These are phyloP conservation scores for Catharus fuscescens DNA, from an alignment of 2,113 vertebrate species.

Conservation along the genomic window DNA sequence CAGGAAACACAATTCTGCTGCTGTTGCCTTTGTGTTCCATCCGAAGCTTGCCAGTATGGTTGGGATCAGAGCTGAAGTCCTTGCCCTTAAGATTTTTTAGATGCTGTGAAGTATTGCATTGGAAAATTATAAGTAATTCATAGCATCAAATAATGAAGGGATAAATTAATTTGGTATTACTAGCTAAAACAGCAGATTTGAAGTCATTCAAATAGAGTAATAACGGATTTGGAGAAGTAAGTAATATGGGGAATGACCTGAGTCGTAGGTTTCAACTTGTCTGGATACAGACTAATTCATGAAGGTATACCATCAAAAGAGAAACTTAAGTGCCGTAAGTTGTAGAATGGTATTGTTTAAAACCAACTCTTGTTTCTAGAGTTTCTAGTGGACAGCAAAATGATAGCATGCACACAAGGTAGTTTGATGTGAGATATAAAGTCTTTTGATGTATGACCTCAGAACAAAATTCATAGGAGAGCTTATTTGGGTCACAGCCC, in stretches of 20 bases:
- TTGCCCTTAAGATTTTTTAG: not conserved
- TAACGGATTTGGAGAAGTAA: not conserved
- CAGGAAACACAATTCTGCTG: not conserved
- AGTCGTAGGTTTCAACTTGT: not conserved
- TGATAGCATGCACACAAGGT: rapidly evolving
- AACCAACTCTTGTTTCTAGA: not conserved
- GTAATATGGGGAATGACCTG: not conserved
- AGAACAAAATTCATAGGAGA: not conserved
- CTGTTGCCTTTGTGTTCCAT: not conserved
- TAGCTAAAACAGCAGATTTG: not conserved
- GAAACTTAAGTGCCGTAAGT: not conserved
- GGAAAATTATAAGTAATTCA: not conserved
- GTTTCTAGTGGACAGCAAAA: not conserved
- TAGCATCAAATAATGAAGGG: not conserved
- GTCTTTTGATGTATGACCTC: not conserved
- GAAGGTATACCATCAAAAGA: not conserved
- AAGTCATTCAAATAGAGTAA: not conserved
- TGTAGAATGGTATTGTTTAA: not conserved
- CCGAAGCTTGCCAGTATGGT: not conserved
- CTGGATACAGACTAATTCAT: not conserved
- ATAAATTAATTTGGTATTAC: not conserved
- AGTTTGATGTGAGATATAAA: not conserved
- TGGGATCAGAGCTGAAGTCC: not conserved
- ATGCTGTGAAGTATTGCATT: not conserved
- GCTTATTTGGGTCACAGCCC: not conserved